Conservation (phyloP, 1,140 invertebrate genomes). For the Oreohelix idahoensis region DNA sequence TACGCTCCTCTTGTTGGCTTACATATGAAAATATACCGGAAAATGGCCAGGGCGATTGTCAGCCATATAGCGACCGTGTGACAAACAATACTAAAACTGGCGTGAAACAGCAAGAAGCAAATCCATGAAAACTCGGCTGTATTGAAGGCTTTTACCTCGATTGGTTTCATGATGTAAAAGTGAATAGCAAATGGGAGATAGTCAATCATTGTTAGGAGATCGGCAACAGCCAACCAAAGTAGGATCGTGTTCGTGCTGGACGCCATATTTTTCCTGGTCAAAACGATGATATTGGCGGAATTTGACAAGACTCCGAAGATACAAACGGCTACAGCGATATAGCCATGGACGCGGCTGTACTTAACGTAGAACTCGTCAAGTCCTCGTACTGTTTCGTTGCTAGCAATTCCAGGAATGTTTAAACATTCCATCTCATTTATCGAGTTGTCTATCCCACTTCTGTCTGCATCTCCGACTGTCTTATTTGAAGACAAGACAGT, state of each 20-base stretch:
- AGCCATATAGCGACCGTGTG: conserved; percentile 96
- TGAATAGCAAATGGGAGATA: conserved; percentile 88
- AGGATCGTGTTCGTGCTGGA: conserved; percentile 88
- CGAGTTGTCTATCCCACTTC: background rate
- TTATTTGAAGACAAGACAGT: background rate
- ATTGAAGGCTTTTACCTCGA: conserved; percentile 43
- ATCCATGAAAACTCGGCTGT: conserved; percentile 63
- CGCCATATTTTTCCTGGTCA: conserved; percentile 89
- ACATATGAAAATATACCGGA: conserved; percentile 91
- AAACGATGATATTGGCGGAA: conserved; percentile 88
- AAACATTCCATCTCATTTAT: background rate
- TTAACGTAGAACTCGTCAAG: conserved; percentile 47
- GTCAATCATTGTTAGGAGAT: conserved; percentile 90
- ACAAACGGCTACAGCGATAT: conserved; percentile 83
- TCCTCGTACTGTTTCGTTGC: conserved; percentile 29
- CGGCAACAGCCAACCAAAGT: conserved; percentile 87
- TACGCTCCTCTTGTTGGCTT: conserved; percentile 81
- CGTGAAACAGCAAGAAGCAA: conserved; percentile 66
- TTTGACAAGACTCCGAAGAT: conserved; percentile 91
- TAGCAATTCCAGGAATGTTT: conserved; percentile 42
- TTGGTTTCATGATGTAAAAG: conserved; percentile 68
- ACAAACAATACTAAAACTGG: conserved; percentile 83
- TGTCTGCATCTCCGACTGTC: background rate
- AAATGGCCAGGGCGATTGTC: conserved; percentile 92
- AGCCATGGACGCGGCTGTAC: conserved; percentile 79